phyloP scores from a whole-genome alignment of 2,113 vertebrate genomes.

The Notarius lentiginosus region DNA sequence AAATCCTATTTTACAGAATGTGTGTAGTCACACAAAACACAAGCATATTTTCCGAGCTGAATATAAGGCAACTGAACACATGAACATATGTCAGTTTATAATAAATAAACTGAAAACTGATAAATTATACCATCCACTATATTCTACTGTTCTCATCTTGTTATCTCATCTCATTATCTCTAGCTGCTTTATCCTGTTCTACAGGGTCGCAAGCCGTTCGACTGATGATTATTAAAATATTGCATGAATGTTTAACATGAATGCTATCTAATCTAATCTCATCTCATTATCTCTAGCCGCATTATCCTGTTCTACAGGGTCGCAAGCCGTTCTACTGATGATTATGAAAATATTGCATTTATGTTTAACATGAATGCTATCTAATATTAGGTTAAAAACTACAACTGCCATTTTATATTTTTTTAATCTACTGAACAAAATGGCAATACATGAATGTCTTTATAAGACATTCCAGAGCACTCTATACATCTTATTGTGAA shows the following conservation, averaged over 20 bases:
- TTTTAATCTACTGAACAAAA: neutral
- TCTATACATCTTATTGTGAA: neutral
- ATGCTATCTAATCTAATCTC: neutral
- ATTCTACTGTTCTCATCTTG: too few species aligned
- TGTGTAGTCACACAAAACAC: too few species aligned
- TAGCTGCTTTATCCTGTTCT: too few species aligned
- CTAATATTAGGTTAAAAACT: neutral
- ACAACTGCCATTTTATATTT: neutral
- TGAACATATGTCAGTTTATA: neutral
- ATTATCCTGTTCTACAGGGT: too few species aligned
- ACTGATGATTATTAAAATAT: neutral
- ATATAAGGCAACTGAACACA: neutral
- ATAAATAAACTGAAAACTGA: neutral
- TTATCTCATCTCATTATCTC: neutral
- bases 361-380: neutral
- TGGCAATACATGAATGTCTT: neutral
- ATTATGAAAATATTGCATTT: neutral
- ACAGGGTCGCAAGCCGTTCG: neutral
- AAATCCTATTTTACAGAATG: too few species aligned
- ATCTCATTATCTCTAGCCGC: too few species aligned
- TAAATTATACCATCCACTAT: neutral
- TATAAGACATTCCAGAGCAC: neutral
- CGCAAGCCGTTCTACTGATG: neutral
- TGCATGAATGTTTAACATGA: neutral
- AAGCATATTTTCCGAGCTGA: neutral